A percentile compares a stretch with the other conserved stretches of the same genome.
These are phyloP conservation scores for Drosophila rufa DNA, from an alignment of 1,140 invertebrate species.

Conservation along the genomic window DNA sequence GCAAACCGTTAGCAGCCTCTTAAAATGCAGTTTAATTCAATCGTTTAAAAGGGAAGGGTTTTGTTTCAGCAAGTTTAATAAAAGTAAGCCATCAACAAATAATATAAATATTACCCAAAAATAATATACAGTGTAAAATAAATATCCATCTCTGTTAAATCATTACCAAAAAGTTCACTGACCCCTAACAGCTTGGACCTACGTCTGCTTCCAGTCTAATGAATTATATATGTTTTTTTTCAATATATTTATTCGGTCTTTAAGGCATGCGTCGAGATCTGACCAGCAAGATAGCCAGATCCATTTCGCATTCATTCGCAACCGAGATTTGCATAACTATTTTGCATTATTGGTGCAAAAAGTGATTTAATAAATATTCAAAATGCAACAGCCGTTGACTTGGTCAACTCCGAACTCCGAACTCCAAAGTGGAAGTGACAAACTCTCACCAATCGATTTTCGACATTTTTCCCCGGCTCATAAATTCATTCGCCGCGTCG, in stretches of 20 bases:
- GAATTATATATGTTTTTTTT: conserved; percentile 14
- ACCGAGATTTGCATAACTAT: conserved; percentile 47
- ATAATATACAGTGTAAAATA: too few relatives aligned
- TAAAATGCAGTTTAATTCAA: background rate
- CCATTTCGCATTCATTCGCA: conserved; percentile 17
- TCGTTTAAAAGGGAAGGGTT: background rate
- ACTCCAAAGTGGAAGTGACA: conserved; percentile 56
- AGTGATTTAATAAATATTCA: conserved; percentile 45
- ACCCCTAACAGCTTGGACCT: conserved; percentile 1
- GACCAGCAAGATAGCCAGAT: background rate
- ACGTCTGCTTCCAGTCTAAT: conserved; percentile 9
- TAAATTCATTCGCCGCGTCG: conserved; percentile 61
- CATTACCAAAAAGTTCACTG: conserved; percentile 9
- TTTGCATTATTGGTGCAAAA: conserved; percentile 41
- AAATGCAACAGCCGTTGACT: conserved; percentile 36
- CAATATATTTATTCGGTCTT: conserved; percentile 8
- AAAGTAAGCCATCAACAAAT: too few relatives aligned
- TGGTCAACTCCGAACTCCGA: conserved; percentile 18
- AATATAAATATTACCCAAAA: too few relatives aligned
- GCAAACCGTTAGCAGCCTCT: background rate
- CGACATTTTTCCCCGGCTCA: conserved; percentile 61
- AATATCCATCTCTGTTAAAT: background rate
- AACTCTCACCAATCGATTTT: conserved; percentile 72
- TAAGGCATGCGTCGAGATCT: conserved; percentile 16
- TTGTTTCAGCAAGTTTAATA: too few relatives aligned